Base-by-base conservation (phyloP, 2,888 invertebrate genomes). In the Zeuzera pyrina region DNA sequence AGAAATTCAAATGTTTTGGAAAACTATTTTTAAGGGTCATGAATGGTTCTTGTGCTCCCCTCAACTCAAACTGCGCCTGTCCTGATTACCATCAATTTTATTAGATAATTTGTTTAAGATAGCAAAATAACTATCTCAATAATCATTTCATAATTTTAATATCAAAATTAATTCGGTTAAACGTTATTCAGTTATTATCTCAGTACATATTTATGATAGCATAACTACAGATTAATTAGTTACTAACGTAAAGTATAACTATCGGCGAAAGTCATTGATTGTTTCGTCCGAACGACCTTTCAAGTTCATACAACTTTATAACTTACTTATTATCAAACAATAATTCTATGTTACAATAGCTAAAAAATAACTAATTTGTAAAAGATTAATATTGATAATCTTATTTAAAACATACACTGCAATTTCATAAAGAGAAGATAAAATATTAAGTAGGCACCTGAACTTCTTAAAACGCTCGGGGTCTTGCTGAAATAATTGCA, bases 401-500 rank as follows among this genome's bases (percentile, higher is more conserved):
- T 12, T 26, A 13, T 8, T 19, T 8, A 19, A 19, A 19, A 19
- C 8, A 19, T 5, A 12, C 12, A 26, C 6, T 28, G 15, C 3
- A 10, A 15, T 10, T 28, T 15, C 2, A 15, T 12, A 28, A 19
- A 19, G 5, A 6, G 8, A 19, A 19, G 5, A 36, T 3, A 25
- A 22, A 39, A 22, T 4, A 12, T 26, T n/a, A 10, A 15, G 5
- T 8, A n/a, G 7, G 61, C 81, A 97, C 97, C 94, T 96, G 84
- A 89, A 95, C 70, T 94, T 95, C 30, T 92, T 84, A 62, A 98
- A 98, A 38, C 98, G 88, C 15, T 88, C 79, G 0, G 91, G 77
- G 71, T 98, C 94, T 48, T 89, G 81, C 43, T 89, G 85, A 63
- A 98, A 98, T 49, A 97, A 77, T 41, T 94, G 87, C 42, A 87